Base-by-base conservation (phyloP, 2,113 vertebrate species). In the Mohoua ochrocephala region DNA sequence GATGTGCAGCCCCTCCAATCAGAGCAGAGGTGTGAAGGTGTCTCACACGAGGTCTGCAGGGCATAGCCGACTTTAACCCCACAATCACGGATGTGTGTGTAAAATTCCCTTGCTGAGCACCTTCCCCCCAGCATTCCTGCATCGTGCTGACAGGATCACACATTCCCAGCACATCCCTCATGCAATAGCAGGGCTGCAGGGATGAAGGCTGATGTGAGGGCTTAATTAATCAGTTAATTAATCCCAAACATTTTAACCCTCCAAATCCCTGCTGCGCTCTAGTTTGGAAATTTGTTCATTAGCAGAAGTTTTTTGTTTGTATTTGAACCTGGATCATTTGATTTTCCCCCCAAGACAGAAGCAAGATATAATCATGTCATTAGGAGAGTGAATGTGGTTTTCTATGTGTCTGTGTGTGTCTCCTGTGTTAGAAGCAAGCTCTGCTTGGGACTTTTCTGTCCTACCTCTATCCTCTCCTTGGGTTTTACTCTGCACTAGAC, bases 141-240 rank as follows among this genome's bases (percentile, higher is more conserved):
- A 9, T 56, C 0, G 0, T 37, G 37, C 57, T 79, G 70, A 79
- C 84, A 77, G 63, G 67, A 91, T 75, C 77, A 71, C 31, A 24
- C 9, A 13, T 45, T 95, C 76, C 91, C 80, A 42, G n/a, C 54
- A 31, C 68, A 80, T 59, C 52, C 77, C 31, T 93, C 87, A 87
- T 88, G 81, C 71, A 84, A 81, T 61, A 75, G 75, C n/a, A 93
- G 60, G 71, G 82, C 88, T 93, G 27, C 4, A 2, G 91, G 60
- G 93, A 92, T 81, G 69, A 90, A 89, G 70, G 59, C 76, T 92
- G 91, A 83, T 95, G 84, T 79, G 85, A 90, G 63, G 75, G n/a
- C 71, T 93, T 97, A 97, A 97, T 97, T 97, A 96, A 97, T 96
- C 84, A 90, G 94, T 89, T 97, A 97, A 97, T 97, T 97, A 96